Base-by-base conservation (phyloP, 2,888 invertebrate species). In the Melipona bicolor region DNA sequence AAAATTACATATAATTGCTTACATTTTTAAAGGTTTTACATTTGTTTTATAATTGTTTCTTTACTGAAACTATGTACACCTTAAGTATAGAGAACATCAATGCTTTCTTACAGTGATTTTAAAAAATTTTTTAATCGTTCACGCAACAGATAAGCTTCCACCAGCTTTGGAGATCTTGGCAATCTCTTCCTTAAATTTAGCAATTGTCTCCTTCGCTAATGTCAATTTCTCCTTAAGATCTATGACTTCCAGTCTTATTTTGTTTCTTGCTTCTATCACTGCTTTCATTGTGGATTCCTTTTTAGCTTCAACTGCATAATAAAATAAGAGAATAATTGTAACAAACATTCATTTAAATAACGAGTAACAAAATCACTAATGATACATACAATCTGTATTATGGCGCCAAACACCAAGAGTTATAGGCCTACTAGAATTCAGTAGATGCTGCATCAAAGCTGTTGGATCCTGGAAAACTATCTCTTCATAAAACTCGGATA, bases 401-500 rank as follows among this genome's bases (percentile, higher is more conserved):
- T 98, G 98, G 73, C 96, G 96, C 96, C 98, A 97, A 49, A 96
- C 93, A 0, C 97, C 97, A 79, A 96, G 95, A 0, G 97, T 96
- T 36, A 98, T 94, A 2, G 97, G 97, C 90, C 97, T 97, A 0
- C 97, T 96, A 89, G 96, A 97, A 83, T 96, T 97, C 62, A 99
- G 95, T 50, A 98, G 95, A 92, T 98, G 98, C 92, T 98, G 98
- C 98, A 99, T 98, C 87, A 98, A 95, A 84, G 97, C 97, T 1
- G 98, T 98, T 0, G 98, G 98, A 93, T 98, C 98, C 94, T 98
- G 98, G 92, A 98, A 98, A 0, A 99, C 98, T 76, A 99, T 97
- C 95, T 99, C 99, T 94, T 99, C 99, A 92, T 99, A 99, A 84
- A 97, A 97, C 95, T 99, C 99, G 0, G 98, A 98, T 17, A 99